Base-by-base conservation (phyloP, 2,113 vertebrate genomes). In the Theristicus caerulescens region DNA sequence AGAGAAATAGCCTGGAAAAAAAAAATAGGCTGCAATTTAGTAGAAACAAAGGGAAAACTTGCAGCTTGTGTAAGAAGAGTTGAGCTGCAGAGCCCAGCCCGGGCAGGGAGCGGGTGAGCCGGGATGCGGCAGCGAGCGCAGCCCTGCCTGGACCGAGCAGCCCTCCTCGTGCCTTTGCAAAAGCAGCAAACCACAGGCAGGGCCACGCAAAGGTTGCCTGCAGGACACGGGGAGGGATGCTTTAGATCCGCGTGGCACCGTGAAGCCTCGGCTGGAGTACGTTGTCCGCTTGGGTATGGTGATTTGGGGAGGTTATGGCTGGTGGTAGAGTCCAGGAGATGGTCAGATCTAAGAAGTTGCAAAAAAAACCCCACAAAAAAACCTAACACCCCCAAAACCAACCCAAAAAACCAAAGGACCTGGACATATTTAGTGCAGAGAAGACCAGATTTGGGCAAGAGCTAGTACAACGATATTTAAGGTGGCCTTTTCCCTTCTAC, bases 41-140 rank as follows among this genome's bases (percentile, higher is more conserved):
- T 55, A 49, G 84, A 91, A 97, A 96, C 91, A 96, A 97, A 96
- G 61, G 93, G 70, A 79, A 89, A 88, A 84, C 10, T 80, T 12
- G 26, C 38, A 87, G 94, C 65, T 96, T 93, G 91, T 94, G 42
- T 72, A 93, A 95, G 93, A 92, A 78, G 0, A 52, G 74, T 5
- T 15, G 71, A 66, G 72, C 67, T 83, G 88, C 51, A 67, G 72
- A 70, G 55, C 67, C 11, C 0, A 6, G 91, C 27, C 7, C 3
- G 21, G 78, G 64, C 38, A 22, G 71, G 77, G 64, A 89, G 52
- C 1, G 31, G 47, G 42, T 4, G 22, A 73, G 40, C 34, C 0
- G 38, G 81, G 54, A 72, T 57, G 82, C 0, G 2, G 51, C 15
- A 38, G 38, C 38, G 38, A 8, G 57, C 9, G 4, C 54, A 36